Base-by-base conservation (phyloP, 1,140 invertebrate species). In the Chlorops oryzae region DNA sequence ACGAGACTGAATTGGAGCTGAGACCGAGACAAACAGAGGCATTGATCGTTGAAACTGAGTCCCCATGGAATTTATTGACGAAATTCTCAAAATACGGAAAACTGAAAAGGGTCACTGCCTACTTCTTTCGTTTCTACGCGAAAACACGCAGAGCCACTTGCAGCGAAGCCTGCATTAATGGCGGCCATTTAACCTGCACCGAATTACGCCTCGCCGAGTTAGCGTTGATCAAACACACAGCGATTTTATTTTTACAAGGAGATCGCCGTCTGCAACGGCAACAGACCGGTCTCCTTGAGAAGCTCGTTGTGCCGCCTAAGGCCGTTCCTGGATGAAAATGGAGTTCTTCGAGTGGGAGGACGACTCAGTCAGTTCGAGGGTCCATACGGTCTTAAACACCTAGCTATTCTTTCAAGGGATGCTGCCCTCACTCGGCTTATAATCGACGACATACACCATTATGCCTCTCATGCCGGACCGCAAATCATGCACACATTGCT, bases 281-380 rank as follows among this genome's bases (percentile, higher is more conserved):
- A 45, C 17, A 28, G 15, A 25, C 43, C 43, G 10, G 15, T 28
- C 20, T 2, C 25, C 28, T 15, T 12, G 17, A 7, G 15, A 32
- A 45, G 25, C 6, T 17, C 22, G 18, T 13, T 45, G 7, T 18
- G 28, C 6, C 2, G 15, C 7, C 20, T 28, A 10, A 18, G 17
- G 21, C 21, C 45, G 18, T 47, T 47, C 39, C 5, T 24, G 3
- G 45, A 47, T 24, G 27, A 37, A 47, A 21, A 38, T 21, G 34
- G 45, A 23, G 10, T 47, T 10, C 21, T 39, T 10, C 35, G 45
- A 3, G 35, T 47, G 24, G 32, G 45, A 47, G 45, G 45, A 21
- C 22, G 21, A 25, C 6, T 47, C 9, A 47, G 21, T 21, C 20
- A 47, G 15, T 25, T 24, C 9, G 21, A 23, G 13, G 3, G 37